Evolutionary conservation across 2,797 vertebrate genomes (phyloP).

Genomic region (Tenualosa ilisha): DNA sequence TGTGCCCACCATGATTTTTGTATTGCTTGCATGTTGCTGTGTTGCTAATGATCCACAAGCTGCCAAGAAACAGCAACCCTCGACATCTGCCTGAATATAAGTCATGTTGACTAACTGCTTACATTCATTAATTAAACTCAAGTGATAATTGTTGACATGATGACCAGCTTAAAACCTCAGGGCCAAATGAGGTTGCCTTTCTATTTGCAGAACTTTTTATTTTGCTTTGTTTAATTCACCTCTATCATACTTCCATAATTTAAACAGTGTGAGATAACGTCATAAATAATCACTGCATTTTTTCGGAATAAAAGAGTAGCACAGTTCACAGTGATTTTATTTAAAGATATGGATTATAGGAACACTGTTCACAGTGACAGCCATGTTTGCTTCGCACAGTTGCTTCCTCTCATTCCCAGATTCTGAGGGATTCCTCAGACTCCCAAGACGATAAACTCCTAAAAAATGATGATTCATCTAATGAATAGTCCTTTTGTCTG

Average conservation of each 20-base stretch:
- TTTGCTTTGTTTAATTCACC: background rate
- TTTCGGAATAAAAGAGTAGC: background rate
- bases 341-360: background rate
- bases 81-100: constrained; percentile 6
- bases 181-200: background rate
- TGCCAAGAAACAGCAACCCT: constrained; percentile 20
- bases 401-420: background rate
- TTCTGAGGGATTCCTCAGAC: background rate
- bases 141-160: background rate
- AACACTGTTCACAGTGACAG: background rate
- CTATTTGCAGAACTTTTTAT: background rate
- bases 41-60: constrained; percentile 21
- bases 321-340: background rate
- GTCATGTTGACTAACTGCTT: background rate
- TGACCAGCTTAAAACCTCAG: background rate
- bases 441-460: background rate
- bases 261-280: background rate
- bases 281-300: constrained; percentile 8
- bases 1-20: constrained; percentile 27
- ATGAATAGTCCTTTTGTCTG: background rate
- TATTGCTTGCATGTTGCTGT: constrained; percentile 19
- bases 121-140: background rate
- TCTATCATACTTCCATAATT: constrained; percentile 1
- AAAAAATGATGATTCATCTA: background rate
- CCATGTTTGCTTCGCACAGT: constrained; percentile 19